Conservation (phyloP, 2,797 vertebrate genomes). For the Salmo trutta region DNA sequence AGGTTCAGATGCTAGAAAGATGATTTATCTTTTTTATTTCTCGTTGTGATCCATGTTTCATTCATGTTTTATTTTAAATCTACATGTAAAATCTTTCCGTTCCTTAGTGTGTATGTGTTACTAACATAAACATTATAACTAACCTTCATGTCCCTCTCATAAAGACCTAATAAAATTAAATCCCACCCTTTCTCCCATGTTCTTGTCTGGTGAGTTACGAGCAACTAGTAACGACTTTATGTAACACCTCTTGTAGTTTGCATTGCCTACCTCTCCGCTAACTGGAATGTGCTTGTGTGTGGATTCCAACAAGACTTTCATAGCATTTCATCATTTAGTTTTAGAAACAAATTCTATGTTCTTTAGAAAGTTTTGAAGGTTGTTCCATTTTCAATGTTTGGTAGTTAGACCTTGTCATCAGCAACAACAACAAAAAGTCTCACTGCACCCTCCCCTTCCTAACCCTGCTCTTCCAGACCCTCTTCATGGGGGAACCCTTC, state of each 20-base stretch:
- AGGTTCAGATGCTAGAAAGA: background rate
- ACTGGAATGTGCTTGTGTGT: background rate
- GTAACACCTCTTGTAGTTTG: background rate
- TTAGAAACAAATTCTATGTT: background rate
- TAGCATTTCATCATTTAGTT: background rate
- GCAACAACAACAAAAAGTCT: background rate
- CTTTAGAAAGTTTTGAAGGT: background rate
- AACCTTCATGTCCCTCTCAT: background rate
- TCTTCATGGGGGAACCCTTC: conserved; percentile 27
- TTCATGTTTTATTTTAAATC: background rate
- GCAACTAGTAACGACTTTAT: background rate
- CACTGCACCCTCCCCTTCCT: conserved; percentile 14
- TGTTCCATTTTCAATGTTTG: background rate
- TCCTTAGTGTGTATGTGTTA: background rate
- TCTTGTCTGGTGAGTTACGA: background rate
- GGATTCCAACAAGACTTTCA: background rate
- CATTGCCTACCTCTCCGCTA: background rate
- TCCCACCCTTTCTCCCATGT: background rate
- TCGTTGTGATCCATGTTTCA: background rate
- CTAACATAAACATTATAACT: background rate
- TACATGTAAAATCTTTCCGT: background rate
- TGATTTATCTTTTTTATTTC: background rate
- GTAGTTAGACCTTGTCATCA: background rate
- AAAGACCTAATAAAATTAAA: background rate
- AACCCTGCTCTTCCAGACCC: conserved; percentile 38